These are phyloP conservation scores for Malacosoma neustria DNA, from an alignment of 2,888 invertebrate genomes.

Conservation along the genomic window DNA sequence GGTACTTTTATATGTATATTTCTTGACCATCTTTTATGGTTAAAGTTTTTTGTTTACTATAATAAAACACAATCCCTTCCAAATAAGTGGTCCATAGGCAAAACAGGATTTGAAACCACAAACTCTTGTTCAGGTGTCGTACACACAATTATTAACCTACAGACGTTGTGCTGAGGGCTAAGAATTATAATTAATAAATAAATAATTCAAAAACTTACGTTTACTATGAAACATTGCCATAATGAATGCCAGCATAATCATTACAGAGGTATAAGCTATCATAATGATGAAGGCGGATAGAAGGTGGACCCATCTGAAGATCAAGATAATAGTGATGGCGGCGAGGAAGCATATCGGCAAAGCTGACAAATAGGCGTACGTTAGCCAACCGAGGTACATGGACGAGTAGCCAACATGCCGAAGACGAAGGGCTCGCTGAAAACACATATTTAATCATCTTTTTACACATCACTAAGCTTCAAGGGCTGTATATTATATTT, in stretches of 20 bases:
- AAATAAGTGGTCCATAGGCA: too few relatives aligned
- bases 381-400: conserved; percentile 50
- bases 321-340: conserved; percentile 40
- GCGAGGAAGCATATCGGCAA: conserved; percentile 44
- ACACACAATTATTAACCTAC: too few relatives aligned
- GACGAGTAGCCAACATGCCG: conserved; percentile 40
- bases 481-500: too few relatives aligned
- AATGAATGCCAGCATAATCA: conserved; percentile 48
- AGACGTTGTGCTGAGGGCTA: too few relatives aligned
- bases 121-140: too few relatives aligned
- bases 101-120: too few relatives aligned
- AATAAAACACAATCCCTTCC: too few relatives aligned
- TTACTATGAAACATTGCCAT: conserved; percentile 52
- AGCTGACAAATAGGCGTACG: conserved; percentile 41
- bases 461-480: too few relatives aligned
- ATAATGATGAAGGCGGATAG: conserved; percentile 36
- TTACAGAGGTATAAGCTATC: conserved; percentile 40
- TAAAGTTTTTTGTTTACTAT: too few relatives aligned
- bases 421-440: conserved; percentile 43
- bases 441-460: conserved; percentile 1
- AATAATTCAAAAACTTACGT: conserved; percentile 33
- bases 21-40: too few relatives aligned
- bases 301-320: conserved; percentile 58
- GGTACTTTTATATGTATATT: too few relatives aligned
- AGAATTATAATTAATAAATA: too few relatives aligned